A percentile compares a stretch with the other conserved stretches of the same genome.
Evolutionary conservation across 2,113 vertebrate genomes (phyloP).

Genomic region (Monopterus albus): DNA sequence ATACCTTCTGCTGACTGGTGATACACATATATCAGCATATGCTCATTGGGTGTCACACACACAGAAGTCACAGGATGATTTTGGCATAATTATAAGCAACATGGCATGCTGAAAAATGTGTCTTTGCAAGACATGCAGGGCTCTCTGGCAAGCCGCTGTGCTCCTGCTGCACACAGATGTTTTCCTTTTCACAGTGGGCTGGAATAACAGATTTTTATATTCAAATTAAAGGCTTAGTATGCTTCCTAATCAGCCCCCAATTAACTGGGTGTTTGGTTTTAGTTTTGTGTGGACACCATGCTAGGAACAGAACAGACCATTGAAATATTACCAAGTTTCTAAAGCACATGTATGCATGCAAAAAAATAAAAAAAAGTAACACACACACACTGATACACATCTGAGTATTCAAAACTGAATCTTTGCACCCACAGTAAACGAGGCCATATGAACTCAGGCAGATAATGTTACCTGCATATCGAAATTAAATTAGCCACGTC

Average conservation of each 20-base stretch:
- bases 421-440: constrained; percentile 53
- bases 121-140: constrained; percentile 50
- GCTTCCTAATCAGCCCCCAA: not conserved
- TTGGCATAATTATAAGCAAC: constrained; percentile 50
- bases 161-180: not conserved
- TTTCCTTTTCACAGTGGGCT: constrained; percentile 1
- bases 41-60: constrained; percentile 57
- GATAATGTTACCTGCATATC: constrained; percentile 55
- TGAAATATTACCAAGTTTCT: constrained; percentile 32
- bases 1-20: constrained; percentile 65
- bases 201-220: not conserved
- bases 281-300: not conserved
- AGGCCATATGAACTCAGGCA: constrained; percentile 45
- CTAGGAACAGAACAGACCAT: constrained; percentile 36
- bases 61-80: constrained; percentile 33
- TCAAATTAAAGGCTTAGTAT: constrained; percentile 6
- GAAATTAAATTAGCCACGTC: constrained; percentile 68
- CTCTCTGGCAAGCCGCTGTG: constrained; percentile 5
- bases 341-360: not conserved
- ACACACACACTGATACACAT: constrained; percentile 15
- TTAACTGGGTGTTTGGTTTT: constrained; percentile 17
- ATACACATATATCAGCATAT: constrained; percentile 63
- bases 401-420: constrained; percentile 35
- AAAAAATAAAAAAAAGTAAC: too few relatives aligned
- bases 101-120: constrained; percentile 40